Conservation (phyloP, 2,888 invertebrate species). For the Stenotaenia linearis region DNA sequence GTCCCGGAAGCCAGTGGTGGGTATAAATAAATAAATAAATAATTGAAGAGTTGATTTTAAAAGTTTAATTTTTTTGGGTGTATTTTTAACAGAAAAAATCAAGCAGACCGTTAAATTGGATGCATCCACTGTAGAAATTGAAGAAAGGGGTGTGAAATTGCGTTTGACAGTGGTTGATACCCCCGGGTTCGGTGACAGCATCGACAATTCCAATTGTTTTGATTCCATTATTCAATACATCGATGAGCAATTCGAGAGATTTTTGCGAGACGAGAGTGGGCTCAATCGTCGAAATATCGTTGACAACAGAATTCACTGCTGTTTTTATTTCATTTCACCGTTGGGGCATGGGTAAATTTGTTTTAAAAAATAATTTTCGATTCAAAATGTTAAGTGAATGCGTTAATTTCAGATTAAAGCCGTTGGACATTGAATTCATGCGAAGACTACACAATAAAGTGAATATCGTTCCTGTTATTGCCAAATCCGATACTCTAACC, state of each 20-base stretch:
- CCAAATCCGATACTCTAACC: conserved; percentile 91
- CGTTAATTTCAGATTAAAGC: conserved; percentile 65
- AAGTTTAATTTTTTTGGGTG: not conserved
- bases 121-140: conserved; percentile 93
- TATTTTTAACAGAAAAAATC: conserved; percentile 55
- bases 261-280: conserved; percentile 86
- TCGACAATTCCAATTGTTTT: conserved; percentile 87
- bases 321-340: conserved; percentile 95
- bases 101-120: conserved; percentile 89
- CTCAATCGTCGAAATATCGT: conserved; percentile 92
- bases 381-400: no score
- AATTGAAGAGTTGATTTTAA: not conserved
- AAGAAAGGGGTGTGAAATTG: conserved; percentile 88
- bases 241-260: conserved; percentile 93
- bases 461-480: conserved; percentile 96
- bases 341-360: conserved; percentile 84
- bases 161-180: conserved; percentile 83
- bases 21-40: conserved; percentile 38
- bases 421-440: conserved; percentile 92
- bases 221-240: conserved; percentile 92
- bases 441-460: conserved; percentile 92
- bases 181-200: conserved; percentile 92
- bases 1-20: conserved; percentile 81
- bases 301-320: conserved; percentile 95
- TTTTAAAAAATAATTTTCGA: no score